Percentiles rank a stretch among this genome's conserved stretches.
These are phyloP conservation scores for Parotia lawesii DNA, from an alignment of 2,113 vertebrate genomes.

Conservation along the genomic window DNA sequence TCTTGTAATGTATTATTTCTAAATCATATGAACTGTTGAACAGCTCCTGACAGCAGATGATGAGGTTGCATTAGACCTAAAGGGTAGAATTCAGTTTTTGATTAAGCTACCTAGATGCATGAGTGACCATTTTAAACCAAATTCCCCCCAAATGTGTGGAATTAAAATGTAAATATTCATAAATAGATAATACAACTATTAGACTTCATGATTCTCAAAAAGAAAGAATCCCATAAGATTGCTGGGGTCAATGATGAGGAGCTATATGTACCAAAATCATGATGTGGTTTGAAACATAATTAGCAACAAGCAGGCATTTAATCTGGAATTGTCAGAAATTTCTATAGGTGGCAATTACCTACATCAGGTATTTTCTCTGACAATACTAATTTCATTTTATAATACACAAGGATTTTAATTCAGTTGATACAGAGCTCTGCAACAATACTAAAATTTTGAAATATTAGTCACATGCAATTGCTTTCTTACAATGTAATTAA, in stretches of 20 bases:
- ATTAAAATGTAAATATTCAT: constrained; percentile 44
- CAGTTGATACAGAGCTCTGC: neutral
- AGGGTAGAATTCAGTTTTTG: neutral
- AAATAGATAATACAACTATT: constrained; percentile 37
- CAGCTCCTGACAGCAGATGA: constrained; percentile 47
- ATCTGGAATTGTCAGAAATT: neutral
- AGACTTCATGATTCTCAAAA: constrained; percentile 11
- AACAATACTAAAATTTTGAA: neutral
- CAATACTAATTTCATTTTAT: neutral
- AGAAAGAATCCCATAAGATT: constrained; percentile 2
- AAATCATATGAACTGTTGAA: constrained; percentile 60
- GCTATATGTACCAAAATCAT: neutral
- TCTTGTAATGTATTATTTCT: constrained; percentile 68
- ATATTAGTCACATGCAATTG: neutral
- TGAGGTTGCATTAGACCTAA: constrained; percentile 27
- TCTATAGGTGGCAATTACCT: neutral
- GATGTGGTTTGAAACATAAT: neutral
- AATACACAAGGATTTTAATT: neutral
- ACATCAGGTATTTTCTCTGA: neutral
- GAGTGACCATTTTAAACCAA: rapidly evolving
- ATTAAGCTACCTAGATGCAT: neutral
- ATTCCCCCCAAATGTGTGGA: neutral
- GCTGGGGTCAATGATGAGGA: neutral
- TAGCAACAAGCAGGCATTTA: constrained; percentile 22
- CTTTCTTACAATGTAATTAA: neutral